Base-by-base conservation (phyloP, 2,113 vertebrate species). In the Barnardius zonarius region DNA sequence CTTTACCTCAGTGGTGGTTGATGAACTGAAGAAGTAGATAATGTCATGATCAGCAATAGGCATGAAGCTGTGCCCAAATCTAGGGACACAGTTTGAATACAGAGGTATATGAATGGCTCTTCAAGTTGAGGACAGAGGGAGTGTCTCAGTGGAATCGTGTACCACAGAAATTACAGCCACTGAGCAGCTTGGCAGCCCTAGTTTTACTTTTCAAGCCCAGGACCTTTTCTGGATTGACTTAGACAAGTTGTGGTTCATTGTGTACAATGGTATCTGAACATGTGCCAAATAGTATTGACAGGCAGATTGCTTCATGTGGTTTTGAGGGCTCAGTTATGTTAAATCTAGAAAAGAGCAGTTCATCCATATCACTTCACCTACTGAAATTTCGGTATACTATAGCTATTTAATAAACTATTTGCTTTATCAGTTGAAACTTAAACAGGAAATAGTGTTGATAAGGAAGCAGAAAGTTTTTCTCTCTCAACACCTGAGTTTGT, bases 261-360 rank as follows among this genome's bases (percentile, higher is more conserved):
- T 24, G 23, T 19, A 5, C 44, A 27, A 23, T 8, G 44, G 11
- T 27, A 19, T 17, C 16, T 3, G 11, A 62, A 24, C 9, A 17
- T 0, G 0, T 11, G 54, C 13, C 46, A 39, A 46, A 30, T 6
- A 51, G 9, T 6, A 59, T 41, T 66, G 59, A 22, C 23, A n/a
- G 39, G 57, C 27, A 63, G 48, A 33, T 23, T 43, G n/a, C 18
- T 80, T 18, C 17, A 14, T n/a, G 7, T 78, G 33, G 4, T 17
- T 61, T 86, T 51, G 1, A 17, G 17, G 10, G 22, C 7, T 77
- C 11, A 25, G 0, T 68, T 83, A 37, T n/a, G 7, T 16, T 35
- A 64, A 59, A 24, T 52, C 7, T 24, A 77, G 54, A 51, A 84
- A 87, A 73, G 3, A 55, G 3, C 11, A 17, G 9, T 30, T 72